Conservation (phyloP, 2,888 invertebrate genomes). For the Leucophenga montana region DNA sequence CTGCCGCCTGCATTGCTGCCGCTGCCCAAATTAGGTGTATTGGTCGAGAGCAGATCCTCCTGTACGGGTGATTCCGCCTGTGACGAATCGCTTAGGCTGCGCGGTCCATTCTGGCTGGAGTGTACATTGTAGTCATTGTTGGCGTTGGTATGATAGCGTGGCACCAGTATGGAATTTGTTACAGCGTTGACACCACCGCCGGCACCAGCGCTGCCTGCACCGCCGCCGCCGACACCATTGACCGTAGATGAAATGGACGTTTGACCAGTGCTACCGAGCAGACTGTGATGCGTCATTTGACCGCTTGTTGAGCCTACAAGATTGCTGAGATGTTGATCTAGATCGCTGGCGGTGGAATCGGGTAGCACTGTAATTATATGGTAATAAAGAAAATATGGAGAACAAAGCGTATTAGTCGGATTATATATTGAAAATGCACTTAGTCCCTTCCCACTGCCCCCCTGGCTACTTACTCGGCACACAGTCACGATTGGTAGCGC, state of each 20-base stretch:
- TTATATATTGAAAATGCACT: not conserved
- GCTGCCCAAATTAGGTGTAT: slow-evolving; percentile 77
- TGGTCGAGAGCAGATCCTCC: slow-evolving; percentile 81
- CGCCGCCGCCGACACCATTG: slow-evolving; percentile 61
- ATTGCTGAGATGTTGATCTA: slow-evolving; percentile 83
- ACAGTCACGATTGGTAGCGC: slow-evolving; percentile 76
- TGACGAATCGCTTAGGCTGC: slow-evolving; percentile 87
- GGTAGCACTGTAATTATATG: slow-evolving; percentile 78
- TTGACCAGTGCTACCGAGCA: slow-evolving; percentile 72
- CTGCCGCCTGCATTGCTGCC: slow-evolving; percentile 73
- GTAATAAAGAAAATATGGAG: not conserved
- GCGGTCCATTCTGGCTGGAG: slow-evolving; percentile 78
- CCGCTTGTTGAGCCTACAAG: slow-evolving; percentile 76
- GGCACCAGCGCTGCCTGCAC: slow-evolving; percentile 45
- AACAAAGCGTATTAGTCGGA: not conserved
- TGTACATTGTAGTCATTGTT: slow-evolving; percentile 78
- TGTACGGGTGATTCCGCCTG: slow-evolving; percentile 88
- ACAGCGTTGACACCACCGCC: slow-evolving; percentile 50
- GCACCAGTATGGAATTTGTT: slow-evolving; percentile 76
- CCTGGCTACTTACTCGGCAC: slow-evolving; percentile 71
- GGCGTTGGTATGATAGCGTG: slow-evolving; percentile 77
- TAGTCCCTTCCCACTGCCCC: not conserved
- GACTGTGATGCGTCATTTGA: slow-evolving; percentile 74
- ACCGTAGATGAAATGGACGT: slow-evolving; percentile 72
- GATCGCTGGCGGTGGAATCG: slow-evolving; percentile 83